Evolutionary conservation across 2,113 vertebrate genomes (phyloP), one percentile per base, ranked within the genome.

Genomic region (Gavialis gangeticus): DNA sequence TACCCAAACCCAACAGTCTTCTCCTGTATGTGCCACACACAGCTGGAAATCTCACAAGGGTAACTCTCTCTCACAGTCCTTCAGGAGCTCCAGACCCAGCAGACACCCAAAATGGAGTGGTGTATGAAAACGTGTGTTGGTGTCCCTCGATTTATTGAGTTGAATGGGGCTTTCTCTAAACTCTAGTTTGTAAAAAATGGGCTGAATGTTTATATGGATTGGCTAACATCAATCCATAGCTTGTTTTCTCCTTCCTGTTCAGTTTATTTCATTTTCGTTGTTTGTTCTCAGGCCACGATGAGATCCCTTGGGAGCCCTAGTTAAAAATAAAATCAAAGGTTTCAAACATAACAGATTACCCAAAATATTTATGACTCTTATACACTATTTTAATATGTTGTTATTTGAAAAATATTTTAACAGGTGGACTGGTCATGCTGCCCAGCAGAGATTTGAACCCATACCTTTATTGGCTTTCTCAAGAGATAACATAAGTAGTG

Each of bases 401-500:
- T 63, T 91, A 79, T 81, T 77, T 82, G 63, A 15, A 78, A 80
- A 89, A 63, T 76, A 85, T 88, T 95, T 94, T 75, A 95, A 89
- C 95, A 96, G 91, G 93, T 97, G 95, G 82, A 73, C 28, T 89
- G 67, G 80, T 87, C 87, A 10, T 0, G 0, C 17, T 6, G 71
- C 16, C 27, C 56, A 1, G 27, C n/a, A 54, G 79, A 3, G 1
- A 62, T 75, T 24, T 63, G 75, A 92, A 86, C 58, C 17, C 58
- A 5, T 13, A 84, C 13, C 55, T 88, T 64, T 5, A 58, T 0
- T 5, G 66, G 71, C 21, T 30, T 30, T 92, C 83, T 93, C n/a
- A 55, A 19, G 93, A 97, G 95, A 94, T 93, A 90, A 71, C 46
- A 18, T 73, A 93, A 93, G 94, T 54, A 25, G 66, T 34, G 6